Conservation (phyloP, 2,888 invertebrate species). For the Boloria euphrosyne region DNA sequence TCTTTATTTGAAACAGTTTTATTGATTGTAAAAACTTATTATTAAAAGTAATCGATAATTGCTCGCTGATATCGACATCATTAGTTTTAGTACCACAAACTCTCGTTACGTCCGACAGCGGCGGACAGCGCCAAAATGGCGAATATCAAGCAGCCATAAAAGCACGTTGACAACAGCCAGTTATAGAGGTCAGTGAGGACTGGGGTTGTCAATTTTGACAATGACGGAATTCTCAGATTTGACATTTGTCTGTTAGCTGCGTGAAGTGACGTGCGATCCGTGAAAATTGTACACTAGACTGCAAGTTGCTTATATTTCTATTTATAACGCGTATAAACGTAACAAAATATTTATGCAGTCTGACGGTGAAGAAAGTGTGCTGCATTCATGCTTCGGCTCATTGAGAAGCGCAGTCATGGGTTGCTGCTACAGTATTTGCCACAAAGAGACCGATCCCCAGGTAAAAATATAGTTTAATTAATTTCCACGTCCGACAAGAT, state of each 20-base stretch:
- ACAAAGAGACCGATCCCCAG: conserved; percentile 86
- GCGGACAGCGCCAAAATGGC: too few relatives aligned
- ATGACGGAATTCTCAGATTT: conserved; percentile 4
- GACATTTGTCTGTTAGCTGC: conserved; percentile 10
- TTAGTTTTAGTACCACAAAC: too few relatives aligned
- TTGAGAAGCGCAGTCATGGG: conserved; percentile 82
- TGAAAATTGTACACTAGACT: conserved; percentile 47
- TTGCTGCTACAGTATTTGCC: conserved; percentile 88
- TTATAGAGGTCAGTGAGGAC: too few relatives aligned
- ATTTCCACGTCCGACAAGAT: conserved; percentile 30
- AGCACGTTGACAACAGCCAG: too few relatives aligned
- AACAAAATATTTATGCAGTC: conserved; percentile 78
- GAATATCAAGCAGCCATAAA: too few relatives aligned
- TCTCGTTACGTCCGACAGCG: too few relatives aligned
- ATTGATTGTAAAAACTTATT: too few relatives aligned
- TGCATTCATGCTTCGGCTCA: conserved; percentile 79
- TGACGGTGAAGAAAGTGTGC: conserved; percentile 67
- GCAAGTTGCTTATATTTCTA: conserved; percentile 68
- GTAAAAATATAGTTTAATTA: conserved; percentile 60
- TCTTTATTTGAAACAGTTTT: too few relatives aligned
- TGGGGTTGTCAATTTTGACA: conserved; percentile 10
- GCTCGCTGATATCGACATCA: too few relatives aligned
- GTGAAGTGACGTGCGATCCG: conserved; percentile 38
- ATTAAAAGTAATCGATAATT: too few relatives aligned
- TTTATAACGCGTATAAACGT: conserved; percentile 66